A percentile compares a stretch with the other conserved stretches of the same genome.
These are phyloP conservation scores for Cancer borealis DNA, from an alignment of 2,888 invertebrate genomes.

Conservation along the genomic window DNA sequence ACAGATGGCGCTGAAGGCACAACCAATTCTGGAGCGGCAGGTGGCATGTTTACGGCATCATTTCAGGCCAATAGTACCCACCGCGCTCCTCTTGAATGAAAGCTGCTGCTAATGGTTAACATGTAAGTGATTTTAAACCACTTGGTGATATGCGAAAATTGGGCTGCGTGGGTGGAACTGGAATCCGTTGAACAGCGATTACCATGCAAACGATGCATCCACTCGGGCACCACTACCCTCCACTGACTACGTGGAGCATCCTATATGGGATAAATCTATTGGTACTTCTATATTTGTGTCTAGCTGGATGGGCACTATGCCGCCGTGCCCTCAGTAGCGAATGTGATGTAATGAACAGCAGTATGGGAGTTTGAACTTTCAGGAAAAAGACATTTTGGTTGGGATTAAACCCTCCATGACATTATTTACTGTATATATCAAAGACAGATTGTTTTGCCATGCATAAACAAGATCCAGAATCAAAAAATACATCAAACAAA, in stretches of 20 bases:
- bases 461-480: background rate
- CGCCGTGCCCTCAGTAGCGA: background rate
- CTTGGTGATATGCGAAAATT: constrained; percentile 1
- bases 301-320: background rate
- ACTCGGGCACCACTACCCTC: background rate
- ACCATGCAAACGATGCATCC: constrained; percentile 3
- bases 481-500: background rate
- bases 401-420: constrained; percentile 9
- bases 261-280: background rate
- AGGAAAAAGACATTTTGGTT: background rate
- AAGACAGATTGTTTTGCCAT: background rate
- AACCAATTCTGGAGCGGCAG: constrained; percentile 1
- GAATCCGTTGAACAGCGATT: background rate
- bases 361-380: background rate
- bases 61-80: background rate
- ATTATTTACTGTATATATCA: background rate
- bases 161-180: constrained; percentile 3
- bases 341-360: background rate
- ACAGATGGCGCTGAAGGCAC: background rate
- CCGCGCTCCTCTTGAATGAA: background rate
- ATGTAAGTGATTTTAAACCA: constrained; percentile 5
- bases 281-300: constrained; percentile 5
- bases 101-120: constrained; percentile 4
- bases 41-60: background rate
- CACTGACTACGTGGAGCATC: background rate